Evolutionary conservation across 1,140 invertebrate species (phyloP).

Genomic region (Eriocheir sinensis): DNA sequence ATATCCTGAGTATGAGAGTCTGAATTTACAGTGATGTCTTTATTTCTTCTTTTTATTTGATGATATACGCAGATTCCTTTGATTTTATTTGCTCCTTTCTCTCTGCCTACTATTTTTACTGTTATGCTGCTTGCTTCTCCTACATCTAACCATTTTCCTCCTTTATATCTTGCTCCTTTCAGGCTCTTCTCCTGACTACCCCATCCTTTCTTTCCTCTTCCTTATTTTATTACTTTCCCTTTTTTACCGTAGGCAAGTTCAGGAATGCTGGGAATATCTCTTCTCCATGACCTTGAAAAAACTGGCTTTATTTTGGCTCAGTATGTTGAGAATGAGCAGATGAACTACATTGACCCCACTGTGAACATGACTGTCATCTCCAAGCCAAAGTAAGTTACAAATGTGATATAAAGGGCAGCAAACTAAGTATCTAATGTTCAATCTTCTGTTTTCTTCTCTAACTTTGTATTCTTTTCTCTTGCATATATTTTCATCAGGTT

Average conservation of each 20-base stretch:
- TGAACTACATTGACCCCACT: conserved; percentile 40
- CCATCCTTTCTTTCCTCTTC: not conserved
- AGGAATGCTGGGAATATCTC: conserved; percentile 14
- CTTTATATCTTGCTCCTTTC: not conserved
- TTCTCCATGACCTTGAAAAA: conserved; percentile 52
- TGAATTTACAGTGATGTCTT: too few species aligned
- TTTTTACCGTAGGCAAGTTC: not conserved
- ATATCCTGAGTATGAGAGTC: too few species aligned
- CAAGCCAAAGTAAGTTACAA: conserved; percentile 52
- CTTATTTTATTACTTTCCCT: not conserved
- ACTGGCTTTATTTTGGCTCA: conserved; percentile 51
- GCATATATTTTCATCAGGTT: too few species aligned
- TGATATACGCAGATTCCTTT: too few species aligned
- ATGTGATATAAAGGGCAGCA: too few species aligned
- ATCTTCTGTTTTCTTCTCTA: too few species aligned
- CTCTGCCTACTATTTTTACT: not conserved
- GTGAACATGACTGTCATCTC: conserved; percentile 61
- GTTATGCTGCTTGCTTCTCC: not conserved
- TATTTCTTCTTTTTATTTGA: too few species aligned
- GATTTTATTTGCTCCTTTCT: too few species aligned
- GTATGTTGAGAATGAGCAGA: not conserved
- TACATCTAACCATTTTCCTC: not conserved
- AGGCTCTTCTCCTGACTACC: not conserved
- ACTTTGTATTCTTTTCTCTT: too few species aligned
- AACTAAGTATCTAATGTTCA: too few species aligned